Evolutionary conservation across 1,140 invertebrate species (phyloP).

Genomic region (Metopolophium dirhodum): DNA sequence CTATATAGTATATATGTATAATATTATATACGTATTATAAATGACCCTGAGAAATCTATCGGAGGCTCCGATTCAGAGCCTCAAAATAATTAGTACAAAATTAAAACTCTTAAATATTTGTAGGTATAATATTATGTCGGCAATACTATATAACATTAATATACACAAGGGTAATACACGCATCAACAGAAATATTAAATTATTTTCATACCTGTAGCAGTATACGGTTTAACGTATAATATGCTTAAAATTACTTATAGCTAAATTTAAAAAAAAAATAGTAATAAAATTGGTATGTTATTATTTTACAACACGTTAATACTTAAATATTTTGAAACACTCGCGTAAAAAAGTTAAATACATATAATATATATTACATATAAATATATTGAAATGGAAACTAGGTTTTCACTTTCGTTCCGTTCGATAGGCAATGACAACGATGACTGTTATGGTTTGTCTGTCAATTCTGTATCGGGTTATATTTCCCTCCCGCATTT

Average conservation of each 20-base stretch:
- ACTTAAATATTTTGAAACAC: conserved; percentile 33
- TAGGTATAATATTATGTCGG: neutral
- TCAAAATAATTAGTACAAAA: neutral
- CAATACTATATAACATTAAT: neutral
- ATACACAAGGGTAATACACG: too few species aligned
- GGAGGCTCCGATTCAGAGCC: neutral
- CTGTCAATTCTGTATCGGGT: conserved; percentile 41
- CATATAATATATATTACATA: neutral
- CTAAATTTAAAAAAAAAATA: neutral
- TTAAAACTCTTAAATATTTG: neutral
- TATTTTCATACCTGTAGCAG: conserved; percentile 5
- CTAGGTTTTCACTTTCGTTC: conserved; percentile 55
- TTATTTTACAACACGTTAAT: neutral
- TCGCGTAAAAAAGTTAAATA: neutral
- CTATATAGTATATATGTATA: neutral
- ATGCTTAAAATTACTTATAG: neutral
- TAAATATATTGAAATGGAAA: conserved; percentile 43
- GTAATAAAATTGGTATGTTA: neutral
- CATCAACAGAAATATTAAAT: neutral
- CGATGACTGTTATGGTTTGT: conserved; percentile 56
- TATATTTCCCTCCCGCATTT: conserved; percentile 48
- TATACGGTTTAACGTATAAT: neutral
- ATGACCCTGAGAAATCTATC: neutral
- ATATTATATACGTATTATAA: neutral
- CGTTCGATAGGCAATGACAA: conserved; percentile 54